Conservation (phyloP, 1,140 invertebrate species). For the Fopius arisanus region DNA sequence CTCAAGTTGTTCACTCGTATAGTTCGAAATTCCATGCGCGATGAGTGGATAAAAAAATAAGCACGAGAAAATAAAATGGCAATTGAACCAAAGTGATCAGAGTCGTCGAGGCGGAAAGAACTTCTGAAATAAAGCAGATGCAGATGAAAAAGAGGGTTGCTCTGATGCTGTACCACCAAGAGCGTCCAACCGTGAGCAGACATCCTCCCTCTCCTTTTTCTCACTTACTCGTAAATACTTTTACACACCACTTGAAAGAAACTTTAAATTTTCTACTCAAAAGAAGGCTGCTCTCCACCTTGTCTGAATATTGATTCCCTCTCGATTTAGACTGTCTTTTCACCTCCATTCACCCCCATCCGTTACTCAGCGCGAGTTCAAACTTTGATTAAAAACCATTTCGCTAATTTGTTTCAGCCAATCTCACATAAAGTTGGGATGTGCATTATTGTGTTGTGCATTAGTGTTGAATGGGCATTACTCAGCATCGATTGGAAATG, state of each 20-base stretch:
- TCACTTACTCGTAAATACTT: conserved; percentile 1
- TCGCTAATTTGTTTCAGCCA: neutral
- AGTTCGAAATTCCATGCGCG: neutral
- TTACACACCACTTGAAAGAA: conserved; percentile 6
- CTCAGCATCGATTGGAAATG: too few relatives aligned
- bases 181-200: neutral
- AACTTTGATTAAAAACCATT: conserved; percentile 7
- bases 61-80: neutral
- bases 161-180: neutral
- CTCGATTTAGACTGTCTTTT: neutral
- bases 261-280: conserved; percentile 4
- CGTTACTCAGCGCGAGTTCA: neutral
- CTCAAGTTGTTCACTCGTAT: neutral
- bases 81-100: conserved; percentile 3
- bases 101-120: neutral
- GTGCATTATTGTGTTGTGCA: too few relatives aligned
- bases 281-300: neutral
- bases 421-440: neutral
- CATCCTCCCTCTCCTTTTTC: neutral
- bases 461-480: neutral
- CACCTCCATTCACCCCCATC: neutral
- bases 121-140: neutral
- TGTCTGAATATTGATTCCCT: neutral
- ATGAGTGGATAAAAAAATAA: neutral
- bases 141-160: conserved; percentile 2